phyloP scores from a whole-genome alignment of 2,888 invertebrate species.

The Nematopogon swammerdamellus region DNA sequence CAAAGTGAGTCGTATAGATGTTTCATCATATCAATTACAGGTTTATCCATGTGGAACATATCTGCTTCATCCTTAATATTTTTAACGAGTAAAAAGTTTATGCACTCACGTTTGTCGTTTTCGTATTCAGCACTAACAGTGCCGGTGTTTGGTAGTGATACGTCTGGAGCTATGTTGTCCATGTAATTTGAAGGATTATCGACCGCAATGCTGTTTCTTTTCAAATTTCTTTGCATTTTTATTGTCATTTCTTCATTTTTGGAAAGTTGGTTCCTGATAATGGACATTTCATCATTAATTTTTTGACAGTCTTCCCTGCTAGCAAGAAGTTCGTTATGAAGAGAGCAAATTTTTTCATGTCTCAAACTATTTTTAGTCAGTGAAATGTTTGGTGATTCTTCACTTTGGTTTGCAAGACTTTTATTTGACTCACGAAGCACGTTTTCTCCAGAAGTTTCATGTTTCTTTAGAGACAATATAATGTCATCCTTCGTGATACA shows the following conservation, averaged over 20 bases:
- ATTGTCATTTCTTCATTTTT: neutral
- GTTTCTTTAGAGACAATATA: neutral
- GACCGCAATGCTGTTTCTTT: neutral
- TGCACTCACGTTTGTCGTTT: constrained; percentile 17
- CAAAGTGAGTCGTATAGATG: constrained; percentile 28
- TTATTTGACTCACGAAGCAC: neutral
- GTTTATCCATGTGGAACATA: neutral
- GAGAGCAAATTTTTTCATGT: constrained; percentile 36
- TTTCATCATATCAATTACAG: constrained; percentile 36
- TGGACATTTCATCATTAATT: constrained; percentile 38
- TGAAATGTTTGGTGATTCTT: neutral
- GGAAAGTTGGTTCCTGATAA: constrained; percentile 32
- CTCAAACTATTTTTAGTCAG: constrained; percentile 10
- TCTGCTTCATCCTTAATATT: neutral
- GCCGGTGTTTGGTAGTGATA: neutral
- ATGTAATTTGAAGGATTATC: neutral
- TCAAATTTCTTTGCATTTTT: neutral
- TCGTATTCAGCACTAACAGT: constrained; percentile 15
- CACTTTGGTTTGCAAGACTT: neutral
- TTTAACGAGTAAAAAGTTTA: neutral
- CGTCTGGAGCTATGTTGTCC: neutral
- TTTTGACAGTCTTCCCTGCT: constrained; percentile 40
- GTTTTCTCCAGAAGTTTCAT: neutral
- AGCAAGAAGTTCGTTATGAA: constrained; percentile 38
- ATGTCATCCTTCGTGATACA: neutral